phyloP scores from a whole-genome alignment of 2,888 invertebrate species.

The Hydropsyche betteni region DNA sequence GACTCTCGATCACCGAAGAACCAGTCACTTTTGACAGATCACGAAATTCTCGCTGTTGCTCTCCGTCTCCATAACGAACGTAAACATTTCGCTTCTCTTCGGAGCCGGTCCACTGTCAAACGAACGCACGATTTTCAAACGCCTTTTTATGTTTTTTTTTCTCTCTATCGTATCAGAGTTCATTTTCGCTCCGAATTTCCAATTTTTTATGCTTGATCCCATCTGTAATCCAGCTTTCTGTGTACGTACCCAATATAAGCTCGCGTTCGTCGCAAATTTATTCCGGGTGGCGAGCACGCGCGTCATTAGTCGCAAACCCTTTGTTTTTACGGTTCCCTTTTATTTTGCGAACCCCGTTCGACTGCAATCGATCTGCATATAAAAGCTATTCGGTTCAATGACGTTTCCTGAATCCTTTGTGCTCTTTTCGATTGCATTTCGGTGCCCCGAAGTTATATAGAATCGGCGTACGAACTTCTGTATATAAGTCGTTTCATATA shows the following conservation, averaged over 20 bases:
- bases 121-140: no score
- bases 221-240: no score
- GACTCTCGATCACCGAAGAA: background rate
- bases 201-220: no score
- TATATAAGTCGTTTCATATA: no score
- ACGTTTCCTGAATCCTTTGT: constrained; percentile 29
- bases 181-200: no score
- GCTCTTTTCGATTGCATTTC: constrained; percentile 5
- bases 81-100: constrained; percentile 1
- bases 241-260: background rate
- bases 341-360: constrained; percentile 22
- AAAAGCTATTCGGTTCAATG: constrained; percentile 31
- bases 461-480: no score
- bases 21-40: constrained; percentile 27
- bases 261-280: constrained; percentile 13
- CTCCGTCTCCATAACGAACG: background rate
- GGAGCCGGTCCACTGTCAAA: background rate
- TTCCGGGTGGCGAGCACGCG: constrained; percentile 6
- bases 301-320: constrained; percentile 26
- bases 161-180: no score
- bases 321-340: constrained; percentile 26
- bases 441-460: no score
- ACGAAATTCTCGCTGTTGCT: background rate
- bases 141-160: no score
- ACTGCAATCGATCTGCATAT: constrained; percentile 40